A percentile compares a stretch with the other conserved stretches of the same genome.
phyloP scores from a whole-genome alignment of 2,888 invertebrate species.

The Apamea epomidion region DNA sequence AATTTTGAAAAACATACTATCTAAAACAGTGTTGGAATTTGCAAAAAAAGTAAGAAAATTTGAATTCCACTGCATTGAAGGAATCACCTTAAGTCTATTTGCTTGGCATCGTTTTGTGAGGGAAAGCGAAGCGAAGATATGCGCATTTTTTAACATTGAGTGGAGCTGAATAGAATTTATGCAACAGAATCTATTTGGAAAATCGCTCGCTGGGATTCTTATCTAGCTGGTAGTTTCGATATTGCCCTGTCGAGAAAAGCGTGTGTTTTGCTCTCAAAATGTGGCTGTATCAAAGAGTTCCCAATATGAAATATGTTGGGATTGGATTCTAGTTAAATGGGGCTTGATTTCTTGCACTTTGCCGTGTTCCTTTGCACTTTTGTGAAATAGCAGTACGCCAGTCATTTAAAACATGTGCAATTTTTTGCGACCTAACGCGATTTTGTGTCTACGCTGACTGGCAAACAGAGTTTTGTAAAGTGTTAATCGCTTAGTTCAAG shows the following conservation, averaged over 20 bases:
- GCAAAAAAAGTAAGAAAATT: neutral
- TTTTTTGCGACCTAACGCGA: too few relatives aligned
- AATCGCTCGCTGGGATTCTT: constrained; percentile 21
- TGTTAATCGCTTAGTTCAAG: too few relatives aligned
- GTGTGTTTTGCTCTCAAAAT: neutral
- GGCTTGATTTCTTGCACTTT: too few relatives aligned
- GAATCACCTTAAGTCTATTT: constrained; percentile 22
- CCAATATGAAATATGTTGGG: neutral
- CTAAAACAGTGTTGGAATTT: neutral
- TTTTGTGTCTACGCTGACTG: too few relatives aligned
- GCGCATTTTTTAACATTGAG: constrained; percentile 59
- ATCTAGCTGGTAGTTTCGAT: constrained; percentile 5
- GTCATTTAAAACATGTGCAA: neutral
- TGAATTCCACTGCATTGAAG: neutral
- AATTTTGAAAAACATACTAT: neutral
- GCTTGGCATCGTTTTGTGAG: constrained; percentile 19
- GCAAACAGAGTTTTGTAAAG: too few relatives aligned
- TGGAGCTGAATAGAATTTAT: constrained; percentile 51
- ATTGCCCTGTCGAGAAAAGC: constrained; percentile 8
- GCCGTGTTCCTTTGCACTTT: too few relatives aligned
- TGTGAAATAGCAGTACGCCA: too few relatives aligned
- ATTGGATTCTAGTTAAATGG: neutral
- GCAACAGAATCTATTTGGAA: constrained; percentile 37
- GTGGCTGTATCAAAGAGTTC: neutral
- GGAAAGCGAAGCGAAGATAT: constrained; percentile 36